Evolutionary conservation across 1,140 invertebrate genomes (phyloP), one percentile per base, ranked within the genome.

Genomic region (Ceratina australensis): DNA sequence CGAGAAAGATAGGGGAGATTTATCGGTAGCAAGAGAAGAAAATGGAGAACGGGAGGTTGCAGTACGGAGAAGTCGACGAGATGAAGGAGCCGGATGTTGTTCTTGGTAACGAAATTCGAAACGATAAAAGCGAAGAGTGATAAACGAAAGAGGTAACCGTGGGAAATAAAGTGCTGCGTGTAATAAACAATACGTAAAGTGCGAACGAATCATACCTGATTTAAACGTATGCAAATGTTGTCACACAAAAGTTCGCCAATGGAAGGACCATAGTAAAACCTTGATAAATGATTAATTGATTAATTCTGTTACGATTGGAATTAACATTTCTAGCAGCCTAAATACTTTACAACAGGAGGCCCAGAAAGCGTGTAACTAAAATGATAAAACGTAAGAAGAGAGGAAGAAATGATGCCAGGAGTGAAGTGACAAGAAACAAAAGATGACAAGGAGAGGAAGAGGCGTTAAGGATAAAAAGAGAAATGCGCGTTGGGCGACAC

Each of bases 21-120:
- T 67, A 67, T 67, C 22, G 65, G 65, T 24, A 52, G 65, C 24
- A 52, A 68, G 65, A 24, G 65, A 49, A 67, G 65, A 28, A 68
- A 68, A 68, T 68, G 65, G 65, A 68, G 65, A 68, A 68, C 65
- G 12, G 7, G 49, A 54, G 50, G 50, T 52, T 49, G 54, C 50
- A 22, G 24, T 68, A 68, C 65, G 49, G 18, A 68, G 65, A 56
- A 68, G 50, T 50, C 64, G 50, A 54, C n/a, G 65, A 68, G 65
- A 68, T 54, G 65, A 68, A 68, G 50, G 65, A 24, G 52, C 20
- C 50, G 47, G 15, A 33, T 24, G 65, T n/a, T 16, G 64, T 66
- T 50, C 47, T 26, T n/a, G 22, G 65, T 54, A 56, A 24, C 65
- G 12, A 56, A 54, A 56, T 28, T 52, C 22, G 22, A 68, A 54